Conservation (phyloP, 2,888 invertebrate species). For the Thymelicus lineola region DNA sequence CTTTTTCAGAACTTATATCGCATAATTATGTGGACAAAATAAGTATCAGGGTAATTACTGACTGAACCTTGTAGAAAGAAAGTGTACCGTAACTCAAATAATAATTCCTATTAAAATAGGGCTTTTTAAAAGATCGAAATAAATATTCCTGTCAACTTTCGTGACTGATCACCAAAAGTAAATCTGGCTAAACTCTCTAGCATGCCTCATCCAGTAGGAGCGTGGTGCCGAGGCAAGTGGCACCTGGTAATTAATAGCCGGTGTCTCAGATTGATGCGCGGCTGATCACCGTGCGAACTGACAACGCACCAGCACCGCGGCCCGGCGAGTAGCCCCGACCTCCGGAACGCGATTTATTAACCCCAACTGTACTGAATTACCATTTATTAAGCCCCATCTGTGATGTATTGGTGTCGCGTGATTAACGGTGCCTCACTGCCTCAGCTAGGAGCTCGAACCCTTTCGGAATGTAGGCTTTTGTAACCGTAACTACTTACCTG, state of each 20-base stretch:
- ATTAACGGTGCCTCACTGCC: slow-evolving; percentile 22
- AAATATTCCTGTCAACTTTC: too few species aligned
- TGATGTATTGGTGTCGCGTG: slow-evolving; percentile 29
- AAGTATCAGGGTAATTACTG: too few species aligned
- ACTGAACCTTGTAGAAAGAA: too few species aligned
- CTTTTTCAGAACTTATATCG: too few species aligned
- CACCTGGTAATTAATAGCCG: slow-evolving; percentile 50
- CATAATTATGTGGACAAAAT: too few species aligned
- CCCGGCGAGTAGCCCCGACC: slow-evolving; percentile 16
- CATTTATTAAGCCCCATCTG: slow-evolving; percentile 30
- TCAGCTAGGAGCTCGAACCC: slow-evolving; percentile 11
- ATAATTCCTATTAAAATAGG: too few species aligned
- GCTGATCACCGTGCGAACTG: slow-evolving; percentile 49
- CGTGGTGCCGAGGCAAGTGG: slow-evolving; percentile 2
- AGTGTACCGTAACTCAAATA: too few species aligned
- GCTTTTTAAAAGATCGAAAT: too few species aligned
- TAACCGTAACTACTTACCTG: background rate
- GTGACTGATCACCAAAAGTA: too few species aligned
- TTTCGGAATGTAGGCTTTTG: slow-evolving; percentile 21
- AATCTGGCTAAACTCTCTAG: background rate
- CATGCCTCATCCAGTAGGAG: slow-evolving; percentile 28
- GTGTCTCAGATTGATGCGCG: slow-evolving; percentile 51
- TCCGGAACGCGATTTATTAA: slow-evolving; percentile 41
- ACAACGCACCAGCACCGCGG: slow-evolving; percentile 25
- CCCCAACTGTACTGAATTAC: slow-evolving; percentile 36